A percentile compares a stretch with the other conserved stretches of the same genome.
These are phyloP conservation scores for Megaceryle maxima DNA, from an alignment of 2,113 vertebrate genomes.

Conservation along the genomic window DNA sequence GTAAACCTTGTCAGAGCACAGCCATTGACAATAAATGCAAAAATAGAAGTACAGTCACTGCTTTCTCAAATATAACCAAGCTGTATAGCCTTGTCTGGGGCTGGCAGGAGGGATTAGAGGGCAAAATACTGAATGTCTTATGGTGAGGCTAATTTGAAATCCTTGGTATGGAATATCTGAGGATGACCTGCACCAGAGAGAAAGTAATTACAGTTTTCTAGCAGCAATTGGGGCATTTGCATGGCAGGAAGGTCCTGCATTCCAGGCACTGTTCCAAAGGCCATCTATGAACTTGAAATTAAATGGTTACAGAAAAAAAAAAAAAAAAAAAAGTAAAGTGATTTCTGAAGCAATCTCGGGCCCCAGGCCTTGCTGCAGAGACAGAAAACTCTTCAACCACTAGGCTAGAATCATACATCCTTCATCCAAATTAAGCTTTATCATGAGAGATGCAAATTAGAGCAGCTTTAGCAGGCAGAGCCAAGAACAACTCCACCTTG, in stretches of 20 bases:
- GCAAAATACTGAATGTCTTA: not conserved
- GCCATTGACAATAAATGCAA: not conserved
- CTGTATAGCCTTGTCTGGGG: not conserved
- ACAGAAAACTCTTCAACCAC: not conserved
- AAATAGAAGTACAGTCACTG: not conserved
- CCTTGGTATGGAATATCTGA: not conserved
- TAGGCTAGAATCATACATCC: not conserved
- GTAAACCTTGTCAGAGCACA: not conserved
- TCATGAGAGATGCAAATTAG: accelerated
- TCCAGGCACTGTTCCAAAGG: not conserved
- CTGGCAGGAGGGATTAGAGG: not conserved
- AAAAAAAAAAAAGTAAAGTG: not conserved
- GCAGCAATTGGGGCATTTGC: not conserved
- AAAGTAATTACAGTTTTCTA: not conserved
- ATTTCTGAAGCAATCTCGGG: not conserved
- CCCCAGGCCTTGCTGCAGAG: not conserved
- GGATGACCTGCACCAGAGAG: not conserved
- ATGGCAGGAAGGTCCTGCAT: not conserved
- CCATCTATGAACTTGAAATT: not conserved
- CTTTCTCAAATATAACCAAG: not conserved
- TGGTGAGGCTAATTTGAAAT: not conserved
- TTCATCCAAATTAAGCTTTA: not conserved
- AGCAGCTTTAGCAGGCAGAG: not conserved
- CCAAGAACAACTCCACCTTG: not conserved
- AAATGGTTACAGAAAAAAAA: not conserved